Base-by-base conservation (phyloP, 2,888 invertebrate species). In the Drosophila anomalata region DNA sequence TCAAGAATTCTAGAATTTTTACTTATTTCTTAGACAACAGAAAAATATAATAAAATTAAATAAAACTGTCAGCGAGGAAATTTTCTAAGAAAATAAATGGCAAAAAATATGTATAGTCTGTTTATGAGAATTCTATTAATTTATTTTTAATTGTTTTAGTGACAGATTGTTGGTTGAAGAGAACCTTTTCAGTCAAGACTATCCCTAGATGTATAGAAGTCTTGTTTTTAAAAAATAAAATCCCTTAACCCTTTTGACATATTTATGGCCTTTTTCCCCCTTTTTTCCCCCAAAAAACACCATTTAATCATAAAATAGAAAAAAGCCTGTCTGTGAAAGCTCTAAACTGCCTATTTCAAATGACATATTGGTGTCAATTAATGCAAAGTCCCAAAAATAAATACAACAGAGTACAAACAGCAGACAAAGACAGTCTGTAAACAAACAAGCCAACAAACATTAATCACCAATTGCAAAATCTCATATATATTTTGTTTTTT, bases 291-390 rank as follows among this genome's bases (percentile, higher is more conserved):
- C 53, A 17, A 17, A 17, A 17, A 17, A 17, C 52, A 31, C 26
- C 41, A 44, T 36, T 26, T 29, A 29, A 7, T 47, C 47, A 26
- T 9, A 17, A 48, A 55, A 46, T 46, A 53, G 53, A 48, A 42
- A 69, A 42, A 69, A 42, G 8, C 29, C 33, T 81, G 77, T 79
- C 75, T 71, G 54, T 54, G 54, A 73, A 62, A 60, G 77, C 77
- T 58, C 56, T 68, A 69, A 69, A 22, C 66, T 55, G 24, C 59
- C 61, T 50, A 51, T 33, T 46, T 61, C 48, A 69, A 71, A 65
- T 83, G 83, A 56, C 83, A 79, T 67, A 75, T 83, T 83, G 77
- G 75, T 85, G 80, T 72, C 83, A 79, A 86, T 83, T 77, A 71
- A 70, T 68, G 65, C 65, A 65, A 65, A 66, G 67, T 53, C 65